Evolutionary conservation across 2,113 vertebrate species (phyloP).

Genomic region (Oenanthe oenanthe): DNA sequence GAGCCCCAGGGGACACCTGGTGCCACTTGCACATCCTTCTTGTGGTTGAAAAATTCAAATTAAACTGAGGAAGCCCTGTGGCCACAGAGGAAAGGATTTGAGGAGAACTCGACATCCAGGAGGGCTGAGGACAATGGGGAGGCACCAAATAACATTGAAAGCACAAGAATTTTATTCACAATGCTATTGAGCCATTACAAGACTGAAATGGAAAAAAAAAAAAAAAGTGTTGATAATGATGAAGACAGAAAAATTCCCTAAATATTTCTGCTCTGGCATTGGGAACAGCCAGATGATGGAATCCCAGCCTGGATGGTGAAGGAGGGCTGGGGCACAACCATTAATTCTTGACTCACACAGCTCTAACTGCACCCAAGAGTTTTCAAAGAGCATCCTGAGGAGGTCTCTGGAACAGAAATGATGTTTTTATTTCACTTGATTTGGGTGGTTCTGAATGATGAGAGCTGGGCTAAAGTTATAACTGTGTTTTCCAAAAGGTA

Average conservation of each 20-base stretch:
- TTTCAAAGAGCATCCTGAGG: not conserved
- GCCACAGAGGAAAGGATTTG: not conserved
- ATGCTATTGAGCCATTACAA: not conserved
- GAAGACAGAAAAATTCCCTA: constrained; percentile 5
- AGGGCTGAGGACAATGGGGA: not conserved
- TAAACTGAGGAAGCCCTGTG: not conserved
- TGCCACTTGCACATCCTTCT: accelerated
- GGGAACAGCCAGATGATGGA: not conserved
- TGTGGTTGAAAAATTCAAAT: not conserved
- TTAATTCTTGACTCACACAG: not conserved
- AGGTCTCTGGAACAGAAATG: not conserved
- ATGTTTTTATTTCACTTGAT: not conserved
- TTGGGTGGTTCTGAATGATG: constrained; percentile 31
- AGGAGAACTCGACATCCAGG: not conserved
- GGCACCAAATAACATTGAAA: not conserved
- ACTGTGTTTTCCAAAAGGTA: constrained; percentile 37
- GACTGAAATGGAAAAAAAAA: accelerated
- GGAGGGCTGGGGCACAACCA: not conserved
- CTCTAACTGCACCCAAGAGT: constrained; percentile 17
- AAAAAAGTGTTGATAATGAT: not conserved
- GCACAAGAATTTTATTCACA: not conserved
- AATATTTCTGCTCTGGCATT: not conserved
- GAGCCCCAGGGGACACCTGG: not conserved
- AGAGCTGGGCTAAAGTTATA: not conserved
- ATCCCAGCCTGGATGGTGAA: not conserved